Evolutionary conservation across 2,797 vertebrate genomes (phyloP).

Genomic region (Poeciliopsis gracilis): DNA sequence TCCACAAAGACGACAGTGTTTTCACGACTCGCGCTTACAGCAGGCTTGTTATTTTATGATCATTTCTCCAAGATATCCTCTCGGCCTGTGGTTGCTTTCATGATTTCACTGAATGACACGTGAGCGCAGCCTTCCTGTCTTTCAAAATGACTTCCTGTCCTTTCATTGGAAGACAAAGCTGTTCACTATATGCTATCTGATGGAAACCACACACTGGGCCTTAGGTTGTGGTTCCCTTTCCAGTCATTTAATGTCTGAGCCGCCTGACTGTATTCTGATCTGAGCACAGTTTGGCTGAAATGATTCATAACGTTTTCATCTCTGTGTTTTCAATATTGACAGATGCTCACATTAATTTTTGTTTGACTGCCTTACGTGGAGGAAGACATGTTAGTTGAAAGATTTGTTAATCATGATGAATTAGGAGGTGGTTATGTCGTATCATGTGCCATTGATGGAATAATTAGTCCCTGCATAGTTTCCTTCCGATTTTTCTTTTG

Average conservation of each 20-base stretch:
- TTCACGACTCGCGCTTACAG: slow-evolving; percentile 2
- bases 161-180: slow-evolving; percentile 2
- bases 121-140: not conserved
- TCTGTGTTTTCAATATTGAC: not conserved
- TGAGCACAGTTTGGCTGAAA: not conserved
- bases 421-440: not conserved
- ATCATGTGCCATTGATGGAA: not conserved
- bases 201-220: not conserved
- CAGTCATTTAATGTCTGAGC: not conserved
- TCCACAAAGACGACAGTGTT: not conserved
- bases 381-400: not conserved
- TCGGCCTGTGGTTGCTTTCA: not conserved
- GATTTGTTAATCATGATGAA: not conserved
- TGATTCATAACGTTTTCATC: not conserved
- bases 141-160: slow-evolving; percentile 7
- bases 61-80: not conserved
- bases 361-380: not conserved
- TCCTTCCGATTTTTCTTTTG: not conserved
- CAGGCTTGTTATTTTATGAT: not conserved
- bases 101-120: slow-evolving; percentile 11
- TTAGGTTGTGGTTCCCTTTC: not conserved
- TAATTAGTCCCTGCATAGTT: not conserved
- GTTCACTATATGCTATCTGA: not conserved
- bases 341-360: not conserved
- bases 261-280: not conserved